Base-by-base conservation (phyloP, 2,113 vertebrate genomes). In the Equus quagga region DNA sequence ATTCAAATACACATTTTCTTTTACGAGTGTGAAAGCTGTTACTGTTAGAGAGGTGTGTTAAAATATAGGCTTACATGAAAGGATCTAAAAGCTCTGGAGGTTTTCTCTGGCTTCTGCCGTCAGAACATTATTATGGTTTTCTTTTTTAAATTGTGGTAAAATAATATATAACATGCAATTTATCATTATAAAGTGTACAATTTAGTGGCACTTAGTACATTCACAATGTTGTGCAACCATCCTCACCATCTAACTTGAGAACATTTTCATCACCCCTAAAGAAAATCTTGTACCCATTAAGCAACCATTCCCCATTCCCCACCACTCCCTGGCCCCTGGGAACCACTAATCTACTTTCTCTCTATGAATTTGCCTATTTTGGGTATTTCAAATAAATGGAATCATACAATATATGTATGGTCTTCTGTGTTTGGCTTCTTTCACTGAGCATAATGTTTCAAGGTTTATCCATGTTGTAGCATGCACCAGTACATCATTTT, bases 131-230 rank as follows among this genome's bases (percentile, higher is more conserved):
- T 17, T 76, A 72, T 54, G n/a, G n/a, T 91, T 51, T 91, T 72
- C 14, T 78, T 76, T 92, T 89, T 75, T 69, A 67, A 72, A 94
- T 11, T 36, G n/a, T 92, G n/a, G 31, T 56, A 90, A 96, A 96
- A 96, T 92, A 96, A 96, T 1, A 89, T 1, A 8, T 24, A 95
- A 80, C 11, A 93, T 69, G 79, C 4, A 96, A 56, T 41, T 69
- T 83, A 87, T 41, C 23, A 85, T 58, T 84, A 91, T 84, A 33
- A 65, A 67, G 44, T 17, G 6, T 41, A 76, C 19, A 78, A 80
- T 78, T 93, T 28, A 73, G 88, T 80, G 70, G 44, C 56, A 60
- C 10, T 60, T 19, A 85, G 78, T 51, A 65, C 21, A 91, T n/a
- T 60, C 41, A 76, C 12, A 88, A 62, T 84, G 84, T 41, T 94